Conservation (phyloP, 2,797 vertebrate genomes). For the Diglossa cyanea region DNA sequence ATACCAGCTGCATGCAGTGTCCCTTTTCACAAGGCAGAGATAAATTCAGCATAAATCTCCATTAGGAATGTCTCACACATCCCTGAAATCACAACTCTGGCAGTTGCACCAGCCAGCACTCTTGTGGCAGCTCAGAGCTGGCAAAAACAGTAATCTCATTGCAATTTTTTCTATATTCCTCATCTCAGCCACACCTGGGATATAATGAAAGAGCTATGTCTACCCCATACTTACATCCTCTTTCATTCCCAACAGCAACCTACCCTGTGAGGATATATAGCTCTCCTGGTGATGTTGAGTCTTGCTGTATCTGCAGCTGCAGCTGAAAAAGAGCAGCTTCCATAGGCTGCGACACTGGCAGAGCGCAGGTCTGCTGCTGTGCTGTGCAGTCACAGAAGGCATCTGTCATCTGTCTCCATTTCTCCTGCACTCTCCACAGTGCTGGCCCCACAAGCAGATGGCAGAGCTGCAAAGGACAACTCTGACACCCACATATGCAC, state of each 20-base stretch:
- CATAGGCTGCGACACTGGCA: fast-evolving
- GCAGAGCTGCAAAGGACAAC: neutral
- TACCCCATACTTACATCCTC: neutral
- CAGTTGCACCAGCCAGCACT: neutral
- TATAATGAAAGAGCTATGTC: neutral
- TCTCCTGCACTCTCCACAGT: neutral
- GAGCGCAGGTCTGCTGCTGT: neutral
- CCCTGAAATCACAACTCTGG: neutral
- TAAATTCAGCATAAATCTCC: slow-evolving; percentile 7
- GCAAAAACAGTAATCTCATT: neutral
- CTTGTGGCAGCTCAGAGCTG: neutral
- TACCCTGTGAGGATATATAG: neutral
- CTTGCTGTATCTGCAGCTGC: neutral
- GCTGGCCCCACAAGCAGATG: neutral
- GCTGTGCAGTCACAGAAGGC: neutral
- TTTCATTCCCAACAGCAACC: neutral
- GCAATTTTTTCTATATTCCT: neutral
- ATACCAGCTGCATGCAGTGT: neutral
- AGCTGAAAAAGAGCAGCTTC: neutral
- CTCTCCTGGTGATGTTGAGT: neutral
- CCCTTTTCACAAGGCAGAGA: neutral
- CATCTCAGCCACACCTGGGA: slow-evolving; percentile 12
- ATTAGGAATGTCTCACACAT: neutral
- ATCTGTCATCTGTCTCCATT: neutral
- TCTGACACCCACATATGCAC: fast-evolving